Percentiles rank a stretch among this genome's conserved stretches.
phyloP scores from a whole-genome alignment of 2,113 vertebrate species.

The Psittacara wagleri region DNA sequence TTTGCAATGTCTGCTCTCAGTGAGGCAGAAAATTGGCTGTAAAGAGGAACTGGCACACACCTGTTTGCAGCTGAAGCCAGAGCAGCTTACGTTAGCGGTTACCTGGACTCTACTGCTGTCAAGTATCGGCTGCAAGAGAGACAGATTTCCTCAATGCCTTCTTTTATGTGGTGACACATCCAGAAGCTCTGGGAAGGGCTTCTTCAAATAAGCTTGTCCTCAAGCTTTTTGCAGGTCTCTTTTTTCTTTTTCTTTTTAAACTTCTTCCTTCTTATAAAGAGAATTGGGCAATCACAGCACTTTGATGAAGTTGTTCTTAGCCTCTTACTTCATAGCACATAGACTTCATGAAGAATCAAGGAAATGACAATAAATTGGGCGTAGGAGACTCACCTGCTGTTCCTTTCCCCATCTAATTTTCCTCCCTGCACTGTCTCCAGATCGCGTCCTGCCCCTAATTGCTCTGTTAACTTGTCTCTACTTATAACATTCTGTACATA shows the following conservation, averaged over 20 bases:
- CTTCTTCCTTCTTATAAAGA: not conserved
- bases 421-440: not conserved
- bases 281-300: not conserved
- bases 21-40: not conserved
- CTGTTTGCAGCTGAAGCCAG: not conserved
- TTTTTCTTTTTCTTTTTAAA: not conserved
- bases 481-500: not conserved
- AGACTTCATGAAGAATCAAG: not conserved
- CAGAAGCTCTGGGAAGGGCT: not conserved
- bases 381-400: not conserved
- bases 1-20: not conserved
- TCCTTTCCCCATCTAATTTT: not conserved
- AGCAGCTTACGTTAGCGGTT: not conserved
- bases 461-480: not conserved
- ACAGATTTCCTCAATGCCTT: not conserved
- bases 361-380: not conserved
- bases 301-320: not conserved
- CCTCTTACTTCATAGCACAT: not conserved
- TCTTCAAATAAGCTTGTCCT: not conserved
- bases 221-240: not conserved
- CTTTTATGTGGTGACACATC: not conserved
- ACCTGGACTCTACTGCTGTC: not conserved
- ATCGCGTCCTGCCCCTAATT: not conserved
- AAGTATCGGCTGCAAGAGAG: not conserved
- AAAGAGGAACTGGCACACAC: not conserved